phyloP scores from a whole-genome alignment of 2,888 invertebrate species.

The Thereva unica region DNA sequence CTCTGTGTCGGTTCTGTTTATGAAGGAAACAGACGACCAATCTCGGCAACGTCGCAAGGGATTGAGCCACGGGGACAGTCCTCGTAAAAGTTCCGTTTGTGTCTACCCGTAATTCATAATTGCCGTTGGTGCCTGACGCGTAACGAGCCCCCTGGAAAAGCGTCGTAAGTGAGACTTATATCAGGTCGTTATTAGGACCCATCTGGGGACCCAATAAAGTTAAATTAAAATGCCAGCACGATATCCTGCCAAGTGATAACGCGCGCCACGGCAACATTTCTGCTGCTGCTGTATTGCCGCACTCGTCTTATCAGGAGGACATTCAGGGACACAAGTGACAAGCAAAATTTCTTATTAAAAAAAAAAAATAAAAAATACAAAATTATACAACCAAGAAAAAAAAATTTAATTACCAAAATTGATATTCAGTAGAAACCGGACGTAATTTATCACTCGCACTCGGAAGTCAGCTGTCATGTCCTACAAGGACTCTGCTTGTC shows the following conservation, averaged over 20 bases:
- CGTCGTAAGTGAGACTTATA: slow-evolving; percentile 31
- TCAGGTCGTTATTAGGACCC: slow-evolving; percentile 24
- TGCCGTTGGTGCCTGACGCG: slow-evolving; percentile 14
- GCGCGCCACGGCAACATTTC: not conserved
- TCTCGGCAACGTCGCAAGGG: too few relatives aligned
- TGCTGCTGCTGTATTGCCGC: not conserved
- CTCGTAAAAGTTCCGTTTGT: slow-evolving; percentile 8
- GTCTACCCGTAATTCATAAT: slow-evolving; percentile 28
- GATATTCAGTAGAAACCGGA: slow-evolving; percentile 19
- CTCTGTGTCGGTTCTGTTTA: slow-evolving; percentile 2
- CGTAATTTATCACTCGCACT: slow-evolving; percentile 27
- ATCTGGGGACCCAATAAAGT: slow-evolving; percentile 28
- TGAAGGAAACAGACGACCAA: not conserved
- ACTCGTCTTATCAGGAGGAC: not conserved
- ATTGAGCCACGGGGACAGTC: not conserved
- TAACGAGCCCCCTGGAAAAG: slow-evolving; percentile 17
- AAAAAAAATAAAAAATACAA: not conserved
- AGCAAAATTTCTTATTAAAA: slow-evolving; percentile 30
- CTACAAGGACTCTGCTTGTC: slow-evolving; percentile 26
- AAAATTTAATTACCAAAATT: slow-evolving; percentile 35
- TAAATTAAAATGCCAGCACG: slow-evolving; percentile 20
- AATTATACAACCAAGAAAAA: not conserved
- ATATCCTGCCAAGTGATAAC: slow-evolving; percentile 2
- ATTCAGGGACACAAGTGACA: slow-evolving; percentile 19
- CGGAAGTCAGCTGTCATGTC: slow-evolving; percentile 27